phyloP scores from a whole-genome alignment of 2,797 vertebrate species.

The Micropoecilia bifurca region DNA sequence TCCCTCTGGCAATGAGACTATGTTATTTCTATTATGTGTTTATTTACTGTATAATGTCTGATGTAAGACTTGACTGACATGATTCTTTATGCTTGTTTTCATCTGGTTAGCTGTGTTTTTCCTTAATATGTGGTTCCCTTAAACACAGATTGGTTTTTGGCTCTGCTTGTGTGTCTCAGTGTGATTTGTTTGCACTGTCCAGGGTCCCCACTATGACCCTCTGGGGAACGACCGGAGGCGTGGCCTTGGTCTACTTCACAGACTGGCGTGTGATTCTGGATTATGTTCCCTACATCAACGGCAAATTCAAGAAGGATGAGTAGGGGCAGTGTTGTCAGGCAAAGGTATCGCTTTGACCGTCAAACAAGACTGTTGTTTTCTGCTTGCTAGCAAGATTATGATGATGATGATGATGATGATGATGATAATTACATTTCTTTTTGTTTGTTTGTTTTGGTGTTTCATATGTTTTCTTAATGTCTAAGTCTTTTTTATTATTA shows the following conservation, averaged over 20 bases:
- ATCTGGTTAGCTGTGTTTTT: not conserved
- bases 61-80: not conserved
- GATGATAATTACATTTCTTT: too few relatives aligned
- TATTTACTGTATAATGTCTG: not conserved
- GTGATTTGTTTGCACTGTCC: conserved; percentile 13
- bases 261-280: conserved; percentile 91
- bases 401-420: too few relatives aligned
- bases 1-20: not conserved
- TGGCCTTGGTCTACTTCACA: conserved; percentile 88
- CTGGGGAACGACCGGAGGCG: conserved; percentile 83
- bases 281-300: conserved; percentile 90
- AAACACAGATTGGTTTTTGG: not conserved
- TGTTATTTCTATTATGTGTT: not conserved
- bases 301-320: conserved; percentile 89
- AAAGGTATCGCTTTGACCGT: not conserved
- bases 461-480: too few relatives aligned
- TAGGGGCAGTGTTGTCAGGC: conserved; percentile 53
- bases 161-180: not conserved
- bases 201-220: conserved; percentile 85
- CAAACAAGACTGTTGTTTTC: not conserved
- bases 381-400: not conserved
- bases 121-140: not conserved
- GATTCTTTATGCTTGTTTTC: not conserved
- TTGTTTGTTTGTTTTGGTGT: too few relatives aligned
- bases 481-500: too few relatives aligned